A percentile compares a stretch with the other conserved stretches of the same genome.
Conservation (phyloP, 2,113 vertebrate species). For the Panthera tigris region DNA sequence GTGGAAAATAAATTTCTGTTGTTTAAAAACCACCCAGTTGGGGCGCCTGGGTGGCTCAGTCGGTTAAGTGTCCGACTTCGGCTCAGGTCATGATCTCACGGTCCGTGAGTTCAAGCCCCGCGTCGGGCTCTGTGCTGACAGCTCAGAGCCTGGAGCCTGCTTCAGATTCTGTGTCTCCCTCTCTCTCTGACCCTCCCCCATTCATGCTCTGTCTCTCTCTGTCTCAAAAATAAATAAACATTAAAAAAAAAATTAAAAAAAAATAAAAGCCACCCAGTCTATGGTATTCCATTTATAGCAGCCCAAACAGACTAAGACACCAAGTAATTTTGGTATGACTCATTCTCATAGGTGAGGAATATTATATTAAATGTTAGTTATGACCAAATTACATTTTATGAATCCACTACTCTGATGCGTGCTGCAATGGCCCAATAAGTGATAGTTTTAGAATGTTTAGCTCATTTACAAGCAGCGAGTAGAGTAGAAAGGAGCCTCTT, state of each 20-base stretch:
- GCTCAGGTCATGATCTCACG: too few relatives aligned
- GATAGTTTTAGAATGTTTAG: background rate
- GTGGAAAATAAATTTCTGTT: background rate
- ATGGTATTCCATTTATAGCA: background rate
- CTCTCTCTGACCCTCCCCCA: too few relatives aligned
- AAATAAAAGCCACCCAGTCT: background rate
- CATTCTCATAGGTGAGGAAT: background rate
- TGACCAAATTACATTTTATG: background rate
- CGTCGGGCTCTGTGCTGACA: too few relatives aligned
- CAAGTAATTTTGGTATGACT: constrained; percentile 8
- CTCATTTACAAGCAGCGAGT: background rate
- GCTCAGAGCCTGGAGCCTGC: too few relatives aligned
- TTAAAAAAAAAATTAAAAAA: too few relatives aligned
- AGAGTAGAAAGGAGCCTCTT: background rate
- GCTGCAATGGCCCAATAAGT: background rate
- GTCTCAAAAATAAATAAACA: too few relatives aligned
- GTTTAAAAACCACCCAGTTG: background rate
- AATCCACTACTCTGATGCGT: background rate
- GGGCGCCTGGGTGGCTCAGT: too few relatives aligned
- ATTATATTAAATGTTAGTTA: background rate
- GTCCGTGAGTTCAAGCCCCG: too few relatives aligned
- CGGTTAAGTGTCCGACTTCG: too few relatives aligned
- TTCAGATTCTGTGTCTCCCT: too few relatives aligned
- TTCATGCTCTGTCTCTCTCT: too few relatives aligned
- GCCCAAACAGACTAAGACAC: background rate